Evolutionary conservation across 2,888 invertebrate species (phyloP), one percentile per base, ranked within the genome.

Genomic region (Athripsodes cinereus): DNA sequence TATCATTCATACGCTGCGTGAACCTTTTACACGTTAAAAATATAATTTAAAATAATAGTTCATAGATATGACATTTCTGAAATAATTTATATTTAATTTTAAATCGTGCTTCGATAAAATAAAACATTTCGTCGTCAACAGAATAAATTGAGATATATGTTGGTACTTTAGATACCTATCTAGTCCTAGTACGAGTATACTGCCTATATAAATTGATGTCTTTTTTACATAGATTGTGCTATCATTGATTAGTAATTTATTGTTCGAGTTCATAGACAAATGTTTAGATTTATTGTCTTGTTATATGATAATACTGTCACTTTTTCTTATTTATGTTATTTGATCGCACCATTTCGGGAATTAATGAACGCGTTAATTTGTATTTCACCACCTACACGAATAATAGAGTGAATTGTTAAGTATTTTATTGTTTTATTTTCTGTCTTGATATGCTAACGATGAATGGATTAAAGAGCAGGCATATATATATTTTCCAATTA

Each of bases 221-320:
- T 40, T 40, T 8, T 13, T 40, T 40, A 40, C 40, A 40, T 8
- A 40, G 16, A 40, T 40, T 13, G 13, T 40, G 40, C 40, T 40
- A 40, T 40, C 40, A 13, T 40, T 40, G 3, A 40, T 40, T 13
- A n/a, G 40, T 40, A 40, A 40, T 40, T 40, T 40, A 40, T 40
- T 40, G 40, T 5, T 16, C 40, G 13, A 13, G 5, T 40, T 40
- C 40, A 40, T 40, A 40, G 40, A 40, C 40, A 40, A 40, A 40
- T 40, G 16, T 13, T 22, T 5, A 26, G 50, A 50, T 50, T 50
- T 50, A 50, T 50, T 50, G 50, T 50, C 50, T 20, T 22, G 50
- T 50, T 16, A 48, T 50, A 26, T 50, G 50, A 50, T 50, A 50
- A 50, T 50, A 16, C 50, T 50, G 50, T 26, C 50, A 50, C 20